Evolutionary conservation across 2,888 invertebrate genomes (phyloP).

Genomic region (Drosophila greeni): DNA sequence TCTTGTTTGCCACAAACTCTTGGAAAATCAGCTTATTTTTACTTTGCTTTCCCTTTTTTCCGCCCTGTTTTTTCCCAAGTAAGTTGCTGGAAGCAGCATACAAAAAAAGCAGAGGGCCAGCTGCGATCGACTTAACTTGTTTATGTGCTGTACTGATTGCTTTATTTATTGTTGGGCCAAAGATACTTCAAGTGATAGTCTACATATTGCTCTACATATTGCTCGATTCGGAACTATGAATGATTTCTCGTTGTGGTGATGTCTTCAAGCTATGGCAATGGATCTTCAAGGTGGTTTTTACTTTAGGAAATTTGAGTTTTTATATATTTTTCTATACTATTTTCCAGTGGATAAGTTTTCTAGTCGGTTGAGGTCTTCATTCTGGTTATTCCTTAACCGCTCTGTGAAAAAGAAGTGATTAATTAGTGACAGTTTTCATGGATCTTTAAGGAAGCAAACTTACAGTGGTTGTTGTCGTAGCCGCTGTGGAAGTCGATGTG

Average conservation of each 20-base stretch:
- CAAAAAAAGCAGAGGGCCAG: slow-evolving; percentile 11
- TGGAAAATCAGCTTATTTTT: neutral
- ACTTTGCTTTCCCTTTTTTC: neutral
- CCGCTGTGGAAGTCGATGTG: too few relatives aligned
- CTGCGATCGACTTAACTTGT: slow-evolving; percentile 26
- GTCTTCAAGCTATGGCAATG: neutral
- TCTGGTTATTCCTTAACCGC: neutral
- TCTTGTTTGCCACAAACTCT: neutral
- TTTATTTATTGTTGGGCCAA: slow-evolving; percentile 28
- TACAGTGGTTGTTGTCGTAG: neutral
- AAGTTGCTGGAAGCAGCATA: neutral
- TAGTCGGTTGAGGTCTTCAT: neutral
- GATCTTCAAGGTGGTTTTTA: neutral
- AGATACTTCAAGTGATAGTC: slow-evolving; percentile 26
- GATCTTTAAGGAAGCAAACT: neutral
- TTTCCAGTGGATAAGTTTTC: neutral
- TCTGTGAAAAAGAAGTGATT: neutral
- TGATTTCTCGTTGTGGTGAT: slow-evolving; percentile 6
- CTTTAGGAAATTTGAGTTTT: neutral
- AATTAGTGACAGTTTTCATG: neutral
- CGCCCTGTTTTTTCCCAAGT: neutral
- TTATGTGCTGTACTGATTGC: slow-evolving; percentile 32
- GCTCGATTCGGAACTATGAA: slow-evolving; percentile 13
- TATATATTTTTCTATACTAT: neutral
- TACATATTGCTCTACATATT: slow-evolving; percentile 37